A percentile compares a stretch with the other conserved stretches of the same genome.
Evolutionary conservation across 2,113 vertebrate species (phyloP).

Genomic region (Sylvia atricapilla): DNA sequence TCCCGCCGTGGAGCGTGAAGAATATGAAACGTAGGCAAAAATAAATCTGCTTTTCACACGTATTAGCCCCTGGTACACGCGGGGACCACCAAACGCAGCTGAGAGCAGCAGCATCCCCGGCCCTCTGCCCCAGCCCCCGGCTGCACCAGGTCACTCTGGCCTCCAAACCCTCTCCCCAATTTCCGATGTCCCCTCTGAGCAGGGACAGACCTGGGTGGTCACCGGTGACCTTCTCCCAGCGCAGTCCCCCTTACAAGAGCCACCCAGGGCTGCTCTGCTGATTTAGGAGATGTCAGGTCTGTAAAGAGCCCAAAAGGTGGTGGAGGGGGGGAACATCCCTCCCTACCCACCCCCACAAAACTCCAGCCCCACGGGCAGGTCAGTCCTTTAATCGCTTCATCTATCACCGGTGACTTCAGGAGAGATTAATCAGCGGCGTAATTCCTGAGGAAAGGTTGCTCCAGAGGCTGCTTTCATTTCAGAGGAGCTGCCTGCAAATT

Average conservation of each 20-base stretch:
- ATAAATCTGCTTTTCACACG: conserved; percentile 85
- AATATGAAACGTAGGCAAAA: conserved; percentile 80
- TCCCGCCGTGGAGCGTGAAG: conserved; percentile 60
- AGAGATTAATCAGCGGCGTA: conserved; percentile 25
- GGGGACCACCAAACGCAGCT: conserved; percentile 62
- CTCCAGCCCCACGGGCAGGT: not conserved
- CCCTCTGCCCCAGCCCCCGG: not conserved
- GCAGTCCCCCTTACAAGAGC: not conserved
- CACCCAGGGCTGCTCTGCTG: not conserved
- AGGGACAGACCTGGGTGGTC: not conserved
- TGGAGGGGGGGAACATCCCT: not conserved
- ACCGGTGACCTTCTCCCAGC: rapidly evolving
- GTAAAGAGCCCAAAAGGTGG: rapidly evolving
- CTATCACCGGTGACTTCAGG: conserved; percentile 10
- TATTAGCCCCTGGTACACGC: conserved; percentile 73
- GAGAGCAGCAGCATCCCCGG: not conserved
- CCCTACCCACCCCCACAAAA: not conserved
- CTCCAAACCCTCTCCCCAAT: not conserved
- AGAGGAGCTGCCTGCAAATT: not conserved
- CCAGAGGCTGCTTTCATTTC: conserved; percentile 30
- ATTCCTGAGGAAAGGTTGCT: conserved; percentile 30
- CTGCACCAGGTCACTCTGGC: not conserved
- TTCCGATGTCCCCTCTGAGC: rapidly evolving
- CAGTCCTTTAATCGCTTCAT: not conserved
- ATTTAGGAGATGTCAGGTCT: not conserved